These are phyloP conservation scores for Labroides dimidiatus DNA, from an alignment of 2,797 vertebrate genomes.

Conservation along the genomic window DNA sequence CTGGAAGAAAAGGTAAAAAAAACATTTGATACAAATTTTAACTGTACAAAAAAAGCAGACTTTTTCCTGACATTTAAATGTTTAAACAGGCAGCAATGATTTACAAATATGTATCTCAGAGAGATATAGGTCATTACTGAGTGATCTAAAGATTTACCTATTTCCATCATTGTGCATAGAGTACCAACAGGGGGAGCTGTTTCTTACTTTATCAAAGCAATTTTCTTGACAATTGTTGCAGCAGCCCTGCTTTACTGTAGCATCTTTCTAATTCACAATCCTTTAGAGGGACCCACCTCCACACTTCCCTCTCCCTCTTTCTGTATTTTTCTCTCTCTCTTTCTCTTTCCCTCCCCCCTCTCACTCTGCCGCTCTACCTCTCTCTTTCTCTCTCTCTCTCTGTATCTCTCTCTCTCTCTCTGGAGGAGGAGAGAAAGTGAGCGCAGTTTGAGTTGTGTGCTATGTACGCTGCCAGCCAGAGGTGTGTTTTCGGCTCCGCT, in stretches of 20 bases:
- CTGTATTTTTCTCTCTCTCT: conserved; percentile 17
- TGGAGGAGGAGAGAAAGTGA: conserved; percentile 54
- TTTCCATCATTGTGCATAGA: not conserved
- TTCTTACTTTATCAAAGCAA: conserved; percentile 38
- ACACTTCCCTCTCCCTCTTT: conserved; percentile 28
- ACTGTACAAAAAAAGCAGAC: no score
- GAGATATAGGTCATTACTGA: no score
- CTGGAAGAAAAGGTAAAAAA: no score
- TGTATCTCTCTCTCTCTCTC: conserved; percentile 40
- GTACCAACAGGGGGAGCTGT: conserved; percentile 78
- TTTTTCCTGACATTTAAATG: no score
- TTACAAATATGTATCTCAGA: no score
- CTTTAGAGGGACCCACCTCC: conserved; percentile 78
- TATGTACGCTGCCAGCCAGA: conserved; percentile 73
- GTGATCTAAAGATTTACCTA: conserved; percentile 4
- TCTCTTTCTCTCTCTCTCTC: conserved; percentile 29
- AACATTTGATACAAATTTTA: no score
- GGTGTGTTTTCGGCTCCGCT: conserved; percentile 77
- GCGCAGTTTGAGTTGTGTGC: conserved; percentile 72
- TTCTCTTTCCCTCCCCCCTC: conserved; percentile 28
- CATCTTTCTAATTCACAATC: conserved; percentile 62
- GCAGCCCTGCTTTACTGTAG: conserved; percentile 51
- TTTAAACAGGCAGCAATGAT: no score
- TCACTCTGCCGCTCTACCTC: conserved; percentile 44
- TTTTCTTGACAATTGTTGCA: conserved; percentile 73